phyloP scores from a whole-genome alignment of 2,888 invertebrate species.

The Osmoderma eremita region DNA sequence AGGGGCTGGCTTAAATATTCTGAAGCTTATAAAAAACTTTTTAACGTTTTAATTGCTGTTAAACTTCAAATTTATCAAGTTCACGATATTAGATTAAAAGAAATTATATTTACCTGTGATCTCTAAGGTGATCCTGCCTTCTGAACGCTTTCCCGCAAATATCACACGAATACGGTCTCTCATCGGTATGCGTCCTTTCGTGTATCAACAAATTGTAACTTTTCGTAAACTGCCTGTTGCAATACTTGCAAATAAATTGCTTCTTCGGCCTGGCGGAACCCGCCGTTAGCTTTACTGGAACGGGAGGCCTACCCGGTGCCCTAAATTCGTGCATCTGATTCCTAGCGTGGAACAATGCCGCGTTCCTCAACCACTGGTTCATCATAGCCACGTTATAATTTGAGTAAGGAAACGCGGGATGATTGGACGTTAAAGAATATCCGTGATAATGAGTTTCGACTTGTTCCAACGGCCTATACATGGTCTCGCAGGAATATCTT shows the following conservation, averaged over 20 bases:
- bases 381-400: constrained; percentile 69
- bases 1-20: no score
- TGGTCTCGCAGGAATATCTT: constrained; percentile 49
- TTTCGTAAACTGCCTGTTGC: constrained; percentile 96
- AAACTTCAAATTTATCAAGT: no score
- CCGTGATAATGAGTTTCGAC: constrained; percentile 59
- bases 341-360: constrained; percentile 72
- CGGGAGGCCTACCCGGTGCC: constrained; percentile 62
- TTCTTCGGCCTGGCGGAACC: constrained; percentile 73
- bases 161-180: constrained; percentile 95
- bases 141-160: constrained; percentile 96
- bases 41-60: no score
- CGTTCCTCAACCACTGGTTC: constrained; percentile 80
- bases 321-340: constrained; percentile 54
- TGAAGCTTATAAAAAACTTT: no score
- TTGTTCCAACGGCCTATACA: constrained; percentile 45
- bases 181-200: constrained; percentile 96
- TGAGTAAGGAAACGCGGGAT: constrained; percentile 60
- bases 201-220: constrained; percentile 98
- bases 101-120: constrained; percentile 77
- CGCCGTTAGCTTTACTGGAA: constrained; percentile 65
- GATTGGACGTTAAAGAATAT: constrained; percentile 62
- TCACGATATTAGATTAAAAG: no score
- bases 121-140: constrained; percentile 91
- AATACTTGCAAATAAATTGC: constrained; percentile 97